Evolutionary conservation across 2,113 vertebrate species (phyloP), one percentile per base, ranked within the genome.

Genomic region (Alouatta palliata): DNA sequence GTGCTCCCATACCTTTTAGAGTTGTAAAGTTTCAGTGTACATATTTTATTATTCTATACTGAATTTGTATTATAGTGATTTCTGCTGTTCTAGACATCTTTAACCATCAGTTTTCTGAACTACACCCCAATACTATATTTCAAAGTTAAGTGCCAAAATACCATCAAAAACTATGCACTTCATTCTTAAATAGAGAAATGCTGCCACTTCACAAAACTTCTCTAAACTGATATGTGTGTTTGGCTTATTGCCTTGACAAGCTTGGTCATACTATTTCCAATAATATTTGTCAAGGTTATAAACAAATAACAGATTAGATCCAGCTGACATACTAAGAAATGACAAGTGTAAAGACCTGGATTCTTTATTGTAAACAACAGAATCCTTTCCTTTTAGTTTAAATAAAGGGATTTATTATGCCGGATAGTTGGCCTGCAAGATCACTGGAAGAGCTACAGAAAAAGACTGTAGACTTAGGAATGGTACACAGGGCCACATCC

Each of bases 101-200:
- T 61, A 79, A 27, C 8, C 23, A 80, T 76, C 35, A 73, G 13
- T 73, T 83, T 54, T 70, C 49, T 81, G n/a, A 85, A 76, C 47
- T 45, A 64, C 32, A 43, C 35, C 19, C 56, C 27, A 43, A 43
- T 80, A 56, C 61, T 93, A 47, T 61, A 32, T 84, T 80, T 95
- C 70, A 92, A 66, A 75, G 20, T 90, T 76, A 94, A 83, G 20
- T 90, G 23, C 5, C 82, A 95, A 97, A 93, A 47, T 75, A 93
- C 35, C 71, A n/a, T 64, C 1, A 82, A 95, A 96, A 93, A 47
- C 19, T 61, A 35, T 52, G 30, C 2, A 49, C 58, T 95, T 84
- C 89, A 70, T 40, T 96, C 52, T 90, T 35, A 93, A 96, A 81
- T 52, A 93, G 16, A 90, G 49, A 88, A 88, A 83, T 37, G 81